phyloP scores from a whole-genome alignment of 1,140 invertebrate species.

The Lucilia cuprina region DNA sequence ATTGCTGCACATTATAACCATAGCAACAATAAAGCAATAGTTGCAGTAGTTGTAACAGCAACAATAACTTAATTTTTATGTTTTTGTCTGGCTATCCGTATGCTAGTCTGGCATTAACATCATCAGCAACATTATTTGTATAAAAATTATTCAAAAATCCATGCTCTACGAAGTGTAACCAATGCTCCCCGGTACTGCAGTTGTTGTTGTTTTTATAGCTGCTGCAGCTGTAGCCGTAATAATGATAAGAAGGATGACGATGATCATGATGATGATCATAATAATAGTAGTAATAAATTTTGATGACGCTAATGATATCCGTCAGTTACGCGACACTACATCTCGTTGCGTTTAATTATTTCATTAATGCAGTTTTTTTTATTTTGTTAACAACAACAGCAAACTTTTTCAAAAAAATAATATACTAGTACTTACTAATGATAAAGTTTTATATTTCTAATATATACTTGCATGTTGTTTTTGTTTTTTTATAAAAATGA shows the following conservation, averaged over 20 bases:
- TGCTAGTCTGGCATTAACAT: neutral
- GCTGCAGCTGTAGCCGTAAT: neutral
- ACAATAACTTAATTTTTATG: neutral
- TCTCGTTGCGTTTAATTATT: constrained; percentile 40
- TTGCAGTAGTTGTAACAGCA: neutral
- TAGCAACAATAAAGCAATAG: neutral
- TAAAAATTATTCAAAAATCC: constrained; percentile 34
- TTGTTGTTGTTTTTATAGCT: neutral
- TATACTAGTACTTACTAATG: neutral
- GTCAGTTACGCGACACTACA: constrained; percentile 43
- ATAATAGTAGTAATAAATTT: neutral
- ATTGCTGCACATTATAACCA: neutral
- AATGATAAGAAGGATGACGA: neutral
- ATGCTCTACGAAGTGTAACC: constrained; percentile 41
- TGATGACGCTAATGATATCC: constrained; percentile 38
- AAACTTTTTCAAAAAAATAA: neutral
- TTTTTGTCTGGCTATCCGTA: neutral
- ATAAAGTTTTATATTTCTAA: neutral
- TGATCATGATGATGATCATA: neutral
- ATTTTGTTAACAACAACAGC: neutral
- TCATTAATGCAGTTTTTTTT: constrained; percentile 12
- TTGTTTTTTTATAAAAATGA: neutral
- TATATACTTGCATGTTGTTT: neutral
- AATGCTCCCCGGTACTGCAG: neutral
- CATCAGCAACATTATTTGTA: neutral